Evolutionary conservation across 2,113 vertebrate genomes (phyloP), one percentile per base, ranked within the genome.

Genomic region (Arizona elegans): DNA sequence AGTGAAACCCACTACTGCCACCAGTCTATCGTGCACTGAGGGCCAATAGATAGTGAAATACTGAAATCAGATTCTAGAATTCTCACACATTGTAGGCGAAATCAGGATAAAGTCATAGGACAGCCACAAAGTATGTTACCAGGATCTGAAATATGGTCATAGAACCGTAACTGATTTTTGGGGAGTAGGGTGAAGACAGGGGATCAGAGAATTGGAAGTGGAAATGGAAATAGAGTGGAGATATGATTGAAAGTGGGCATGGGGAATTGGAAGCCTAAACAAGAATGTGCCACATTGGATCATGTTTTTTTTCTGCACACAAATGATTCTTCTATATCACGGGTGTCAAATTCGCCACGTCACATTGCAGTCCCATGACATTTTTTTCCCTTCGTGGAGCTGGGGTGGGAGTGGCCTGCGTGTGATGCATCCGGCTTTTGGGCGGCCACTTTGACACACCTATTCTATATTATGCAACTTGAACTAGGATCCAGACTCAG

Each of bases 351-450:
- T 3, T 26, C 24, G 3, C 3, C 59, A 26, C 24, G 3, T 59
- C 58, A 59, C 9, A 24, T 24, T 59, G 58, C 23, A 9, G 3
- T 62, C 24, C 26, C 9, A 1, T 62, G 24, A 62, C 9, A 62
- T 62, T 3, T 29, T 62, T 62, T 26, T 62, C 9, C 24, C 24
- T 62, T 62, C 10, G 3, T 0, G 3, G 24, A 62, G 24, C 24
- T 26, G 24, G 24, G 59, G 9, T 26, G 59, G 59, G 59, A 1
- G 9, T 26, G 59, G 59, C 9, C 59, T 62, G 3, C 3, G 1
- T 11, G 24, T 26, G 59, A 62, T 0, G 3, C 23, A 62, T 62
- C 9, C 3, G 1, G 23, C 8, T 24, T 1, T 0, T 0, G 3
- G 59, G 23, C 9, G 9, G 3, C 24, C 9, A 62, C 3, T 11